Evolutionary conservation across 2,888 invertebrate species (phyloP).

Genomic region (Microdon myrmicae): DNA sequence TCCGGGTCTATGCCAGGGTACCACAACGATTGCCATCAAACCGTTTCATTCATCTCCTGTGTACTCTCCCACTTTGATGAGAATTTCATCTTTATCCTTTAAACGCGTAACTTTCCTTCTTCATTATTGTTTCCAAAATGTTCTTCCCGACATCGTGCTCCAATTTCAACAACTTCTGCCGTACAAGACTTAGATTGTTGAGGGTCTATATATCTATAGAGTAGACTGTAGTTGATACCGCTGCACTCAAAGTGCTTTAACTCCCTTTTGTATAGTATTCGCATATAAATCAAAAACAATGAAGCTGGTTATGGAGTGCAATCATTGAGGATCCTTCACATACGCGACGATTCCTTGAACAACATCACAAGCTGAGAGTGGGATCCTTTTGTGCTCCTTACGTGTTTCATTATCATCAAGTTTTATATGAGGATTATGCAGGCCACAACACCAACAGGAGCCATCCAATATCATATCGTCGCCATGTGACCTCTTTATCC

Average conservation of each 20-base stretch:
- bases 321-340: slow-evolving; percentile 39
- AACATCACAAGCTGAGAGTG: slow-evolving; percentile 3
- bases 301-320: slow-evolving; percentile 38
- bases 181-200: slow-evolving; percentile 11
- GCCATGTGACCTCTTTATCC: slow-evolving; percentile 47
- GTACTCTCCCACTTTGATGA: slow-evolving; percentile 5
- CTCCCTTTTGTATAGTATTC: slow-evolving; percentile 20
- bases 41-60: slow-evolving; percentile 8
- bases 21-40: slow-evolving; percentile 8
- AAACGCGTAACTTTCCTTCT: slow-evolving; percentile 43
- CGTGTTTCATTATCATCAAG: slow-evolving; percentile 52
- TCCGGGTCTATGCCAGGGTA: too few relatives aligned
- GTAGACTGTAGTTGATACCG: slow-evolving; percentile 9
- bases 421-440: slow-evolving; percentile 29
- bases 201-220: too few relatives aligned
- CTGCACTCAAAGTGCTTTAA: slow-evolving; percentile 25
- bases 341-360: slow-evolving; percentile 32
- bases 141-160: slow-evolving; percentile 43
- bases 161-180: slow-evolving; percentile 38
- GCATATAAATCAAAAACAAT: slow-evolving; percentile 30
- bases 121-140: slow-evolving; percentile 44
- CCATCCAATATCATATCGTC: slow-evolving; percentile 47
- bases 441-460: slow-evolving; percentile 33
- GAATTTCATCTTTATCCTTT: slow-evolving; percentile 36
- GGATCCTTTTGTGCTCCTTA: slow-evolving; percentile 38